phyloP scores from a whole-genome alignment of 1,140 invertebrate genomes.

The Lasioglossum baleicum region DNA sequence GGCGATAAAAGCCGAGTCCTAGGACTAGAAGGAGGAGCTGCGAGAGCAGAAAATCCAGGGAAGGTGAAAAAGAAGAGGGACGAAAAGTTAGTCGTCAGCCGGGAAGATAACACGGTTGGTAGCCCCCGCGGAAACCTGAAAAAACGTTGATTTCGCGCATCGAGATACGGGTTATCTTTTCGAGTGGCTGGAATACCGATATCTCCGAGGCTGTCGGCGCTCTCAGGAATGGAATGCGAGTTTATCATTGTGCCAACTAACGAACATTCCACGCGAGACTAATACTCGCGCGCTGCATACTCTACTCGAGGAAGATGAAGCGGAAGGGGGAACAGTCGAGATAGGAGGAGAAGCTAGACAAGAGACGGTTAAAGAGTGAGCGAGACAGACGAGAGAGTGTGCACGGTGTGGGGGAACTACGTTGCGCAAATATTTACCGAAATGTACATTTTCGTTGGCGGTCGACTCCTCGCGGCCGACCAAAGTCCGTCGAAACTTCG shows the following conservation, averaged over 20 bases:
- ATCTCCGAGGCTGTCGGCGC: conserved; percentile 24
- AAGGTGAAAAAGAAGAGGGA: too few relatives aligned
- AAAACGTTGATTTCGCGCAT: neutral
- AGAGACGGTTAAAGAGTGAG: neutral
- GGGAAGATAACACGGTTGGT: too few relatives aligned
- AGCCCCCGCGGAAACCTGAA: too few relatives aligned
- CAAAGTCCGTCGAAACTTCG: neutral
- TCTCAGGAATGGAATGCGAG: conserved; percentile 49
- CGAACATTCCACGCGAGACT: conserved; percentile 47
- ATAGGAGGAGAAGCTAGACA: neutral
- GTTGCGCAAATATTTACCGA: conserved; percentile 48
- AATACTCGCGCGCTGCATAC: conserved; percentile 9
- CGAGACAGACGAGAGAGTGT: neutral
- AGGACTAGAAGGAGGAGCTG: too few relatives aligned
- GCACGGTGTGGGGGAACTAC: conserved; percentile 12
- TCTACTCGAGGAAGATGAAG: neutral
- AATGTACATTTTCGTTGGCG: conserved; percentile 9
- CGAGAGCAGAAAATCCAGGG: too few relatives aligned
- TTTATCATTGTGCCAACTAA: conserved; percentile 62
- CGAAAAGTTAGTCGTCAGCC: too few relatives aligned
- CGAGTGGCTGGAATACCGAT: conserved; percentile 39
- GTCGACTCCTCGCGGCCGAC: neutral
- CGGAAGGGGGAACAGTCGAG: neutral
- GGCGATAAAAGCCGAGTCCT: too few relatives aligned
- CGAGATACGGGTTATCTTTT: conserved; percentile 35